These are phyloP conservation scores for Rynchops niger DNA, from an alignment of 2,113 vertebrate species.

Conservation along the genomic window DNA sequence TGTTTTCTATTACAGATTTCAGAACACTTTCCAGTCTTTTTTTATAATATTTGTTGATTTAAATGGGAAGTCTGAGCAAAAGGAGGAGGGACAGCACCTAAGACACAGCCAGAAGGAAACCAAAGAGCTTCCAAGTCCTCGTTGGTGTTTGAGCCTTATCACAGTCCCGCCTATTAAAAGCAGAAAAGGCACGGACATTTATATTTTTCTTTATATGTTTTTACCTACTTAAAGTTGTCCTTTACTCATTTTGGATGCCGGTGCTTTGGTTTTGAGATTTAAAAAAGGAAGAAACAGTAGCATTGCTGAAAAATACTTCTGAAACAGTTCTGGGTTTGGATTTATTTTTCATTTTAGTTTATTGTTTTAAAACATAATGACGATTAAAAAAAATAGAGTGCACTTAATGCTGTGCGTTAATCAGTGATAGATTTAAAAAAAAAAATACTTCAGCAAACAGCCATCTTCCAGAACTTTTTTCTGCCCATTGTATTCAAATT, in stretches of 20 bases:
- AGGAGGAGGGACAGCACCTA: neutral
- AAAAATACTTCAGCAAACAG: neutral
- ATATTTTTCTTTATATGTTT: neutral
- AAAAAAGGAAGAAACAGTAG: neutral
- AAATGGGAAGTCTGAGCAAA: neutral
- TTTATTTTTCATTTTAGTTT: neutral
- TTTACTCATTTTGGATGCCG: neutral
- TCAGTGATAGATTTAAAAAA: neutral
- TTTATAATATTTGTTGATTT: neutral
- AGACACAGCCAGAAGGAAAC: neutral
- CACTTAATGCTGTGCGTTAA: neutral
- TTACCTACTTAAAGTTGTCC: neutral
- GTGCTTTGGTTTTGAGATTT: neutral
- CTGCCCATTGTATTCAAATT: neutral
- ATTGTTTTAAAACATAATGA: neutral
- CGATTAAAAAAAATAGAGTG: neutral
- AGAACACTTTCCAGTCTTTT: neutral
- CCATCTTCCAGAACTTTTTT: neutral
- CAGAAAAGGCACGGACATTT: neutral
- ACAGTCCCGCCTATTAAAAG: neutral
- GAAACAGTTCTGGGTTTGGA: neutral
- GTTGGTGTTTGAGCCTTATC: fast-evolving
- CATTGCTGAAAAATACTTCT: neutral
- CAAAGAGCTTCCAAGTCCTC: neutral
- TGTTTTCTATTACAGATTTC: neutral